These are phyloP conservation scores for Oncorhynchus masou DNA, from an alignment of 2,113 vertebrate genomes.

Conservation along the genomic window DNA sequence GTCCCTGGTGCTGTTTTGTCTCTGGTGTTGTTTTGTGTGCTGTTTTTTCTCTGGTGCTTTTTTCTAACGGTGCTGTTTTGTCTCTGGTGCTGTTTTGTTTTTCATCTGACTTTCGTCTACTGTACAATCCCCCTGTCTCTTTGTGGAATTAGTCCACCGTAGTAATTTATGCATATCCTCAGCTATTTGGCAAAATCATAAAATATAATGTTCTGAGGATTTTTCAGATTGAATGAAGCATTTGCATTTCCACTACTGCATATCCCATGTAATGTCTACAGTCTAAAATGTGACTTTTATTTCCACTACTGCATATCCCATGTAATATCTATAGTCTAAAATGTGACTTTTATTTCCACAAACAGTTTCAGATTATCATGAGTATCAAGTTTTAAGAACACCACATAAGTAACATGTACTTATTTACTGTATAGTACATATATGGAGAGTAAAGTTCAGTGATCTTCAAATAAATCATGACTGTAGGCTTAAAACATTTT, in stretches of 20 bases:
- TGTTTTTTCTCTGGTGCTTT: too few relatives aligned
- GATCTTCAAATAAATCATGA: too few relatives aligned
- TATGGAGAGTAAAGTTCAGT: background rate
- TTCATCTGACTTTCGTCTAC: too few relatives aligned
- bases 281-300: background rate
- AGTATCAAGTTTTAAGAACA: background rate
- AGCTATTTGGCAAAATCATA: conserved; percentile 45
- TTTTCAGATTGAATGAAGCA: conserved; percentile 46
- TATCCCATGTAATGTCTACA: too few relatives aligned
- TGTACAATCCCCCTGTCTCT: background rate
- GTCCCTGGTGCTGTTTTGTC: too few relatives aligned
- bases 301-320: conserved; percentile 7
- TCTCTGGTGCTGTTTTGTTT: background rate
- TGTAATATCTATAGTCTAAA: conserved; percentile 47
- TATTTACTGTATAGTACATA: background rate
- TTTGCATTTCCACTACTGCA: conserved; percentile 22
- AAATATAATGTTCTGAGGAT: conserved; percentile 24
- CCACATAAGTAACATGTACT: too few relatives aligned
- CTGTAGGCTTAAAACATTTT: too few relatives aligned
- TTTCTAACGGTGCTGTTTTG: too few relatives aligned
- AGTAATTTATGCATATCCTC: conserved; percentile 57
- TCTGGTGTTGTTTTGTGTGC: too few relatives aligned
- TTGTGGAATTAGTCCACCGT: conserved; percentile 50
- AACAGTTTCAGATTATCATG: background rate
- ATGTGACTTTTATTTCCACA: background rate